A percentile compares a stretch with the other conserved stretches of the same genome.
phyloP scores from a whole-genome alignment of 2,888 invertebrate species.

The Ormyrus nitidulus region DNA sequence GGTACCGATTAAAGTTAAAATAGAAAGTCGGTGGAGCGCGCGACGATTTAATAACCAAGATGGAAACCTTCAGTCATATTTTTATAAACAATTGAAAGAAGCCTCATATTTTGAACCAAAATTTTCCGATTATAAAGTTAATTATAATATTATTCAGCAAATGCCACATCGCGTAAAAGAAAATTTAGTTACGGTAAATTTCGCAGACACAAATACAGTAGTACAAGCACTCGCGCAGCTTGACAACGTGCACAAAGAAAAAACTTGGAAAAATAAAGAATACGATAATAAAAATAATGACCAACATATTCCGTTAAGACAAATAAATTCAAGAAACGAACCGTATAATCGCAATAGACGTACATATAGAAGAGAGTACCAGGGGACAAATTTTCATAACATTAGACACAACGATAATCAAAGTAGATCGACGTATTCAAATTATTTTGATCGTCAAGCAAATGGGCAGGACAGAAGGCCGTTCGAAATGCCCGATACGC shows the following conservation, averaged over 20 bases:
- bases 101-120: constrained; percentile 8
- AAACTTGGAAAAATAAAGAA: no score
- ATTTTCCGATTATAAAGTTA: not conserved
- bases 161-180: not conserved
- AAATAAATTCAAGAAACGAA: not conserved
- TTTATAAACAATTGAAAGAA: not conserved
- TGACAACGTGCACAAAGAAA: not conserved
- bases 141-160: no score
- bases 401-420: not conserved
- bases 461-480: not conserved
- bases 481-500: constrained; percentile 2
- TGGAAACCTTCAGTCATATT: not conserved
- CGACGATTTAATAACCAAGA: not conserved
- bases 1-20: not conserved
- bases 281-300: not conserved
- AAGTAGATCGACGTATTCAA: not conserved
- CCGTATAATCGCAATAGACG: not conserved
- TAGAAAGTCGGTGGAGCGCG: not conserved
- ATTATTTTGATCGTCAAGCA: not conserved
- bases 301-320: not conserved
- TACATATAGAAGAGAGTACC: not conserved
- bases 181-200: no score
- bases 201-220: not conserved
- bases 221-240: not conserved
- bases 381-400: not conserved